Base-by-base conservation (phyloP, 2,113 vertebrate genomes). In the Dendropsophus ebraccatus region DNA sequence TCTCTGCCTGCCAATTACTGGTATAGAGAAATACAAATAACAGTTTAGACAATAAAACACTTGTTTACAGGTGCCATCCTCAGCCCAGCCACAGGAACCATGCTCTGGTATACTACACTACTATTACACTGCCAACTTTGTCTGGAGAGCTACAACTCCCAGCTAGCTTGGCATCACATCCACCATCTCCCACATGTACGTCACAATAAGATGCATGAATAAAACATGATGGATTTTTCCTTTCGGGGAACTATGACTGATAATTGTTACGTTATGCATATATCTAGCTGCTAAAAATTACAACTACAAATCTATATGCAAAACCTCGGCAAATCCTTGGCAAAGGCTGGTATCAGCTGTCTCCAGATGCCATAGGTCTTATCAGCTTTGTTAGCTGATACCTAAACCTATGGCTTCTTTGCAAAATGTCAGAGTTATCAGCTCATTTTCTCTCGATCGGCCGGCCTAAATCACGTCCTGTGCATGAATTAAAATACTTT, bases 401-500 rank as follows among this genome's bases (percentile, higher is more conserved):
- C 50, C 28, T 56, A 19, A 19, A 35, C 50, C 50, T 32, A 11
- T 35, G 19, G 19, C 30, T 56, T 58, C 30, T 58, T 79, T 35
- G 52, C 30, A 79, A 56, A 79, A 58, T 79, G 50, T 56, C 30
- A 58, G 7, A 1, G 37, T 28, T 45, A 25, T 35, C 54, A 25
- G 56, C 60, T 81, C 37, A 81, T 65, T 28, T 65, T 47, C 32
- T 45, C 5, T 16, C n/a, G 1, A 65, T 54, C 41, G 2, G 17
- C 45, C 50, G 72, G 37, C 37, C 12, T 37, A 83, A 72, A 73
- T 45, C 49, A 23, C 50, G 41, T 83, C 28, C 23, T 37, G 2
- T 56, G 37, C 72, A 84, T 35, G 25, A 58, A 73, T 84, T 25
- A 47, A 78, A 85, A 67, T 85, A 69, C 69, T 78, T 25, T 67